Conservation (phyloP, 2,888 invertebrate genomes). For the Latrodectus hesperus region DNA sequence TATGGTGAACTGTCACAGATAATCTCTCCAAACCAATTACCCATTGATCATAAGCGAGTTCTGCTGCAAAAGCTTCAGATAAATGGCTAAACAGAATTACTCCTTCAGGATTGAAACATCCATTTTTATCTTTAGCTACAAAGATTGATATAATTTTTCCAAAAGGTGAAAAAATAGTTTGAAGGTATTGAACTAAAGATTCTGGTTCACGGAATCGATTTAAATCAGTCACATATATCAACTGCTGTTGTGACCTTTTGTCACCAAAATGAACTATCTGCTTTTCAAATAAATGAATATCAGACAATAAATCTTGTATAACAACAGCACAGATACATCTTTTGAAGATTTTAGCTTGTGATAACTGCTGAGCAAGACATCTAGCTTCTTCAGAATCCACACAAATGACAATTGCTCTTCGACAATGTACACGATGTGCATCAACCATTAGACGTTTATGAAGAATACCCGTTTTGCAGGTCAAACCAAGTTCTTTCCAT, state of each 20-base stretch:
- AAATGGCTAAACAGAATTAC: slow-evolving; percentile 48
- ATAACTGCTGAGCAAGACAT: slow-evolving; percentile 17
- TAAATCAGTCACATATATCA: slow-evolving; percentile 54
- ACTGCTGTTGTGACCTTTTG: slow-evolving; percentile 34
- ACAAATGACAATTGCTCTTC: slow-evolving; percentile 55
- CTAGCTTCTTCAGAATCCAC: slow-evolving; percentile 19
- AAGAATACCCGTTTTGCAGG: slow-evolving; percentile 7
- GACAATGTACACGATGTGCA: slow-evolving; percentile 56
- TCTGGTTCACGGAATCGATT: slow-evolving; percentile 28
- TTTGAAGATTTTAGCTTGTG: slow-evolving; percentile 23
- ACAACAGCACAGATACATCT: slow-evolving; percentile 52
- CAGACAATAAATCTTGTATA: slow-evolving; percentile 44
- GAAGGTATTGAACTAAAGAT: slow-evolving; percentile 20
- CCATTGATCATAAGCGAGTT: slow-evolving; percentile 54
- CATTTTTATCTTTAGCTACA: slow-evolving; percentile 41
- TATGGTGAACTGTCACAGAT: slow-evolving; percentile 51
- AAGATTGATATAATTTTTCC: slow-evolving; percentile 56
- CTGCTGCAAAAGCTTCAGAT: slow-evolving; percentile 62
- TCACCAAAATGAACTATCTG: slow-evolving; percentile 48
- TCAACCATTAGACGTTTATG: slow-evolving; percentile 55
- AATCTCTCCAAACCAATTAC: slow-evolving; percentile 52
- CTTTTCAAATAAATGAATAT: slow-evolving; percentile 58
- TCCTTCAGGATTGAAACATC: slow-evolving; percentile 46
- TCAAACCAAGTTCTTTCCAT: slow-evolving; percentile 40
- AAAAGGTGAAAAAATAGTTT: slow-evolving; percentile 51